Base-by-base conservation (phyloP, 2,113 vertebrate genomes). In the Propithecus coquereli region DNA sequence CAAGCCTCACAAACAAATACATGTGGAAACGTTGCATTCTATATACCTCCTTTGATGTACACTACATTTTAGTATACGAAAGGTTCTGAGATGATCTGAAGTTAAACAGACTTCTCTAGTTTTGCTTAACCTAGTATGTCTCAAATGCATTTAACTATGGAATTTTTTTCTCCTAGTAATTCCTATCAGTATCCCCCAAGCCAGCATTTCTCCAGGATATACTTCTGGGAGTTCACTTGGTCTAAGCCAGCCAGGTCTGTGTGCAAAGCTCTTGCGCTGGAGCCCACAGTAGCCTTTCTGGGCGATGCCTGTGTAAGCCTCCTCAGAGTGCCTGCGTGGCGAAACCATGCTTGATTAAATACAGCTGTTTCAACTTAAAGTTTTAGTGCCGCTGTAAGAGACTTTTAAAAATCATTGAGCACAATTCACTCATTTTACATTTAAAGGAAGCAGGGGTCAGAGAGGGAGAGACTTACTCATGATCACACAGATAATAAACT, bases 371-470 rank as follows among this genome's bases (percentile, higher is more conserved):
- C 14, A 47, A 52, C 45, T 59, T 43, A 4, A n/a, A 20, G 81
- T 40, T 90, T 88, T 63, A 43, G 37, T 50, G 37, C 43, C 30
- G 11, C n/a, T n/a, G 8, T 30, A n/a, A 10, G 17, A 92, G 40
- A 81, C 23, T 95, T 90, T 88, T 23, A 61, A 96, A 95, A 89
- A 77, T 71, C 27, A 71, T 47, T 37, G 37, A 70, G 20, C 63
- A 83, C 25, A 79, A 57, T 20, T 45, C 13, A 74, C 9, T 81
- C 30, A 91, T 68, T 83, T 88, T 65, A 85, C 10, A 80, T 73
- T 68, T 63, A 74, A 79, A 83, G 73, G 8, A 37, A 79, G 6
- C 13, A 47, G 83, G 37, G 5, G 11, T 43, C 52, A 8, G 40
- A 54, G 14, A 61, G 14, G 45, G 63, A 59, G 18, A 82, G 3